Evolutionary conservation across 2,888 invertebrate genomes (phyloP), one percentile per base, ranked within the genome.

Genomic region (Syritta pipiens): DNA sequence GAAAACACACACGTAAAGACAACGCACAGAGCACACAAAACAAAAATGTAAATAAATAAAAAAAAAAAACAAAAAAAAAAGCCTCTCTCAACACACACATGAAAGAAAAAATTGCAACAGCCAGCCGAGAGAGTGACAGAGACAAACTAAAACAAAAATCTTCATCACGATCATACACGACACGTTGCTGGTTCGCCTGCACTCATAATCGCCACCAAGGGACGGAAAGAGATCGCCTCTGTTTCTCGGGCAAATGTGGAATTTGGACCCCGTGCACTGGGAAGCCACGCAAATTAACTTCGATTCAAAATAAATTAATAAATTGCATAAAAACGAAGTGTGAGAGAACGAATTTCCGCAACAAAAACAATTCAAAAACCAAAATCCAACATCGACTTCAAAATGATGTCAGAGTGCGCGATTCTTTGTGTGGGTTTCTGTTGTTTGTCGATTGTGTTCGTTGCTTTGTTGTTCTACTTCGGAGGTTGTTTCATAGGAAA

Each of bases 341-440:
- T n/a, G n/a, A n/a, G n/a, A n/a, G n/a, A n/a, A n/a, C n/a, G n/a
- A n/a, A n/a, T n/a, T n/a, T n/a, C n/a, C n/a, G n/a, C n/a, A n/a
- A n/a, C n/a, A n/a, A 30, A 44, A 20, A 48, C 9, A 49, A 17
- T 40, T 17, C 20, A 20, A 30, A 9, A n/a, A n/a, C 28, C 28
- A 49, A 9, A 14, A 17, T 5, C 24, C n/a, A 49, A 20, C 3
- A 30, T 42, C 17, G 32, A 53, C 32, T 19, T 53, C 24, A 14
- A 44, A 35, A 71, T 71, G 76, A 76, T 71, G 69, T 76, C 76
- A 75, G 75, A 30, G 12, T n/a, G n/a, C n/a, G n/a, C n/a, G n/a
- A 7, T 28, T 9, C 28, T 28, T 28, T 28, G n/a, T 48, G 12
- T 48, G 5, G 6, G 4, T 30, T 12, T 22, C 22, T 30, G 24